Evolutionary conservation across 2,888 invertebrate genomes (phyloP), one percentile per base, ranked within the genome.

Genomic region (Euclidia mi): DNA sequence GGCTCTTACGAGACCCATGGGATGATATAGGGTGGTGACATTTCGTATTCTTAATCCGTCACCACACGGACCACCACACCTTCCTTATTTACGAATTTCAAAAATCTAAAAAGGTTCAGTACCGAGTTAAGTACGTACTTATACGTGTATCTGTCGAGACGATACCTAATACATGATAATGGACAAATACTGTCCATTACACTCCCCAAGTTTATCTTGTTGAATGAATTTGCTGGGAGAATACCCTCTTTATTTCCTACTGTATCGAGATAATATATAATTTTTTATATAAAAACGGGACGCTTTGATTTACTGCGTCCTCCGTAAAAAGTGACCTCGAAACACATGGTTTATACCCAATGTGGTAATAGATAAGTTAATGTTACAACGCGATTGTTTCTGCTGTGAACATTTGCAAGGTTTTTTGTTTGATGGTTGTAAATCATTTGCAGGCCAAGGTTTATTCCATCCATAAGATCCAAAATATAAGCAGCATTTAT

Each of bases 111-210:
- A 1, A 14, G 14, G 34, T 34, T 6, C 4, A 25, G 20, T 6
- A 34, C 14, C n/a, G 18, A 14, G 2, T n/a, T 14, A 3, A 14
- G 1, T 15, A 25, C 3, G n/a, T 10, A 12, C 10, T 29, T 29
- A 34, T 18, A 51, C 32, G 44, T 29, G 32, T 56, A 53, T 53
- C 56, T 55, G 46, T 45, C 17, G 37, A 28, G 44, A 11, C 61
- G 71, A 70, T 73, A 75, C 70, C 79, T 82, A 85, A 84, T 87
- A 87, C 76, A 78, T 82, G 80, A 82, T 88, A 87, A 87, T 85
- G 79, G 87, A 78, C 75, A 82, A 82, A 75, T 79, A 79, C 81
- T 88, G 87, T 88, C 88, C 78, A 84, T 81, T 82, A 83, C 78
- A 76, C 66, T 57, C 64, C 53, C 67, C 52, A 75, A 81, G 78